Base-by-base conservation (phyloP, 2,888 invertebrate genomes). In the Lathronympha strigana region DNA sequence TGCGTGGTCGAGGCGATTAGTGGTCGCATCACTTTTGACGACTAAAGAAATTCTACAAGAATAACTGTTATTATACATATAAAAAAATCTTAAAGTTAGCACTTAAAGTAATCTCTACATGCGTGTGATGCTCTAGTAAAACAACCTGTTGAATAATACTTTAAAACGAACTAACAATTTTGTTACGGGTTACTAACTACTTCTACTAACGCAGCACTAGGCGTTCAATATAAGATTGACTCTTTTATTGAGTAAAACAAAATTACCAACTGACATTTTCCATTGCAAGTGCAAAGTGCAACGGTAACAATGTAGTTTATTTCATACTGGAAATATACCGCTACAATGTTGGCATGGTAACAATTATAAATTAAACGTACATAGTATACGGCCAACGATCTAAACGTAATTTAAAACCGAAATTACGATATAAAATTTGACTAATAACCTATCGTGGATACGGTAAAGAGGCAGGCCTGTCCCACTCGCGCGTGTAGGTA, bases 1-100 rank as follows among this genome's bases (percentile, higher is more conserved):
- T 45, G 45, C 54, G 62, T 54, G 45, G 53, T 45, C 33, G 40
- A 54, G 47, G 28, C 43, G 51, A 63, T 63, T 63, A 38, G 54
- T 43, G 33, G 23, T 25, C 40, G 31, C 38, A 61, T 43, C 23
- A 53, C 40, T 25, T 28, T 33, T 36, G 43, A 9, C 33, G 21
- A 28, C 31, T 13, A n/a, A n/a, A n/a, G n/a, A n/a, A n/a, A n/a
- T n/a, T n/a, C n/a, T n/a, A n/a, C n/a, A n/a, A n/a, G n/a, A n/a
- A 47, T n/a, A n/a, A n/a, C 21, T 5, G 40, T 19, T 33, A 9
- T 11, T 33, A 9, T 33, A 25, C 25, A 25, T 25, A n/a, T n/a
- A 25, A 25, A 4, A 25, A 25, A 25, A 25, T 33, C 9, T 33
- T 4, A 33, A 3, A 8, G 9, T 11, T 33, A 33, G 33, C 33